These are phyloP conservation scores for Perizoma flavofasciatum DNA, from an alignment of 2,888 invertebrate species.

Conservation along the genomic window DNA sequence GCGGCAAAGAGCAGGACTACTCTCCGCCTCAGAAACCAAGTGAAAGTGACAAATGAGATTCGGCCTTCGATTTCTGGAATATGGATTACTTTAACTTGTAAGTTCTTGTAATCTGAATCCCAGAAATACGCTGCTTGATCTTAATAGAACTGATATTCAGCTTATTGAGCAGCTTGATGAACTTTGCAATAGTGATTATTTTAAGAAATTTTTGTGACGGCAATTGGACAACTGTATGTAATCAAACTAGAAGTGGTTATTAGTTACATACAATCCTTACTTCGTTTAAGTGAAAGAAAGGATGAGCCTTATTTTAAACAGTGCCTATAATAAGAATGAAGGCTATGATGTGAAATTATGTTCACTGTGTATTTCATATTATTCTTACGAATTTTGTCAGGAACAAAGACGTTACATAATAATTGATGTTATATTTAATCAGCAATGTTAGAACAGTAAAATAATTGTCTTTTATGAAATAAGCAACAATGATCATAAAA, in stretches of 20 bases:
- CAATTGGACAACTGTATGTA: conserved; percentile 17
- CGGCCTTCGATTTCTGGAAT: conserved; percentile 41
- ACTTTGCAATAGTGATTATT: conserved; percentile 28
- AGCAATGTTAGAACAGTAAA: conserved; percentile 13
- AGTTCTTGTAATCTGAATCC: conserved; percentile 28
- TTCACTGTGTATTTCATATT: conserved; percentile 6
- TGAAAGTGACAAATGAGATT: conserved; percentile 60
- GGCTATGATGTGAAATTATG: conserved; percentile 1
- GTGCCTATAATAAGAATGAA: conserved; percentile 3
- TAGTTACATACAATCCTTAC: conserved; percentile 5
- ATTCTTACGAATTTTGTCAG: conserved; percentile 4
- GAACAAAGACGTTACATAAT: conserved; percentile 5
- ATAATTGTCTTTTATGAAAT: conserved; percentile 3
- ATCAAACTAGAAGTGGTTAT: conserved; percentile 14
- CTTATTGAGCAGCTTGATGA: conserved; percentile 31
- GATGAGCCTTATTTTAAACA: conserved; percentile 2
- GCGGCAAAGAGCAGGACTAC: conserved; percentile 72
- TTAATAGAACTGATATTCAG: conserved; percentile 32
- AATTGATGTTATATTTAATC: conserved; percentile 19
- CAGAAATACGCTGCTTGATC: conserved; percentile 30
- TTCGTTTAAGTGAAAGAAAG: conserved; percentile 9
- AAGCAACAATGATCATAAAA: conserved; percentile 8
- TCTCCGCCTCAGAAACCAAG: conserved; percentile 57
- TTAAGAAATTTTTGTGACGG: conserved; percentile 21
- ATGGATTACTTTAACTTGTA: conserved; percentile 40